These are phyloP conservation scores for Piscicola geometra DNA, from an alignment of 2,888 invertebrate species.

Conservation along the genomic window DNA sequence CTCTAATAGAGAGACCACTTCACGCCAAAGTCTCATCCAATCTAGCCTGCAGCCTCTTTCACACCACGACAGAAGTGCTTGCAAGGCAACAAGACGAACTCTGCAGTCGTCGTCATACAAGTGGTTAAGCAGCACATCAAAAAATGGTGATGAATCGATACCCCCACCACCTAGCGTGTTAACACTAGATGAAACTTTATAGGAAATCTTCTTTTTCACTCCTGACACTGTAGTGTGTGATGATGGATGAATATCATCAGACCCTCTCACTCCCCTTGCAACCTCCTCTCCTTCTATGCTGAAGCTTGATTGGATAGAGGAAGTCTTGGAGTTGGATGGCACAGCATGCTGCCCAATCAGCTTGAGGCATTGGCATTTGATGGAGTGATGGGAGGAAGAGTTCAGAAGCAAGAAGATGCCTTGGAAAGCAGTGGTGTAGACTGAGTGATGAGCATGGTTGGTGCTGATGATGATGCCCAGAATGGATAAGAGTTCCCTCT, in stretches of 20 bases:
- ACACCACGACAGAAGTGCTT: background rate
- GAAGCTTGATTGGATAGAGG: background rate
- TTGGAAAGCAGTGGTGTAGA: background rate
- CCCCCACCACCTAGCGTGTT: background rate
- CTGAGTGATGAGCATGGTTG: background rate
- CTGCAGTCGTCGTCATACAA: conserved; percentile 1
- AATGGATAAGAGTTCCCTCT: background rate
- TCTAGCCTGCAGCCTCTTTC: background rate
- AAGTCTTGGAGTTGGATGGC: background rate
- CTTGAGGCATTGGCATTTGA: background rate
- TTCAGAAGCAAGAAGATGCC: background rate
- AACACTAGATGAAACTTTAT: no score
- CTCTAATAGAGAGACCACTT: background rate
- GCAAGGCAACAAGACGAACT: background rate
- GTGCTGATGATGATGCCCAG: background rate
- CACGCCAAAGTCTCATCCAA: background rate
- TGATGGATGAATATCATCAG: no score
- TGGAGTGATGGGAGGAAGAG: background rate
- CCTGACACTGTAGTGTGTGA: no score
- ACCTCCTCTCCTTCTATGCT: no score
- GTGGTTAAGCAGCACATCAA: background rate
- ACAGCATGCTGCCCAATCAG: background rate
- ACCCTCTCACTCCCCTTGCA: no score
- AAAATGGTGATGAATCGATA: no score
- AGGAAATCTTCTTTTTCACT: no score